Percentiles rank a stretch among this genome's conserved stretches.
These are phyloP conservation scores for Mus minutoides DNA, from an alignment of 2,797 vertebrate species.

Conservation along the genomic window DNA sequence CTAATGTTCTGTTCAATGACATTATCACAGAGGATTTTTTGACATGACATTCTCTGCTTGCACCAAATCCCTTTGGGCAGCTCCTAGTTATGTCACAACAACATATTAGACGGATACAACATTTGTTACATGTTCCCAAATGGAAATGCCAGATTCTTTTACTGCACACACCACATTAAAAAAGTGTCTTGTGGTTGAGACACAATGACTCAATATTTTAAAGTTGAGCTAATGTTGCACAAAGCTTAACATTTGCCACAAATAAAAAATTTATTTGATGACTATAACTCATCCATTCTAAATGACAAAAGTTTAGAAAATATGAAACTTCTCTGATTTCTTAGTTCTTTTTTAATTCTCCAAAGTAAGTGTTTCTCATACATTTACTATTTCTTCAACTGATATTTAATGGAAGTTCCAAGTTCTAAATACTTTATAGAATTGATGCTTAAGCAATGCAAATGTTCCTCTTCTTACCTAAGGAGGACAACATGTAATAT, in stretches of 20 bases:
- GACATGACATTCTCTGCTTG: background rate
- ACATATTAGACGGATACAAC: background rate
- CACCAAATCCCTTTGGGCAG: background rate
- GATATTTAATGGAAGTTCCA: background rate
- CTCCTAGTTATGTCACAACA: background rate
- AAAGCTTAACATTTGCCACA: background rate
- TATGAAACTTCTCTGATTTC: background rate
- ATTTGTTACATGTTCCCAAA: background rate
- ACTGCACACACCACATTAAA: background rate
- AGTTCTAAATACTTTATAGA: background rate
- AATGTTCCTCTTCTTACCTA: background rate
- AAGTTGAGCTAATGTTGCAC: background rate
- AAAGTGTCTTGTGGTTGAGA: background rate
- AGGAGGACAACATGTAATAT: background rate
- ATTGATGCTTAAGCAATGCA: slow-evolving; percentile 13
- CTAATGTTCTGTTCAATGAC: background rate
- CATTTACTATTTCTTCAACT: background rate
- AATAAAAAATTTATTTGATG: slow-evolving; percentile 31
- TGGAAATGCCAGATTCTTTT: background rate
- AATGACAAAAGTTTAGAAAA: background rate
- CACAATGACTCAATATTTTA: background rate
- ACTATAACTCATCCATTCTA: slow-evolving; percentile 23
- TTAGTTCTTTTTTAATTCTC: background rate
- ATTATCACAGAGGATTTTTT: background rate
- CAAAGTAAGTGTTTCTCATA: background rate